These are phyloP conservation scores for Cydia strobilella DNA, from an alignment of 1,140 invertebrate species.

Conservation along the genomic window DNA sequence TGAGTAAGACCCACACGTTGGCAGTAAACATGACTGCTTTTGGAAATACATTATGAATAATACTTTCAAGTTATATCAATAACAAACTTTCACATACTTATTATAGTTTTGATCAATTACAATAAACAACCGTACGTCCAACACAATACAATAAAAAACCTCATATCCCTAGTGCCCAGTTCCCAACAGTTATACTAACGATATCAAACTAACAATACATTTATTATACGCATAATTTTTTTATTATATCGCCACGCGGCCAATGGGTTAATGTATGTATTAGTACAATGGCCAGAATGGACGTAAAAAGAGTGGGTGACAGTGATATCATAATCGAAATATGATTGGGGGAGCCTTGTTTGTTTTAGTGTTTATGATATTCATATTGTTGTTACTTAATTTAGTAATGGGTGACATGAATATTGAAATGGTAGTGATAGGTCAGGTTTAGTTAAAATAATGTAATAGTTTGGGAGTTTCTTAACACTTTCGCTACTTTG, in stretches of 20 bases:
- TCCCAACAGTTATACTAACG: conserved; percentile 51
- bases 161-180: neutral
- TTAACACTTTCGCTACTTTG: too few species aligned
- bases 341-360: conserved; percentile 50
- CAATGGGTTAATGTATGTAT: conserved; percentile 78
- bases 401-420: neutral
- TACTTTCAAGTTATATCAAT: neutral
- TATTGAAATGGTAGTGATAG: neutral
- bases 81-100: neutral
- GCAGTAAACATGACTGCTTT: too few species aligned
- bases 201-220: conserved; percentile 59
- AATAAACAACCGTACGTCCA: neutral
- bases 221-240: conserved; percentile 68
- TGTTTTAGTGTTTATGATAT: conserved; percentile 24
- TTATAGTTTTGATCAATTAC: neutral
- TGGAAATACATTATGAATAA: too few species aligned
- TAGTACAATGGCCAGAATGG: conserved; percentile 59
- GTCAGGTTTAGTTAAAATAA: neutral
- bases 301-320: conserved; percentile 60
- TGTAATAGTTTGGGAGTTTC: neutral
- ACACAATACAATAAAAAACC: conserved; percentile 14
- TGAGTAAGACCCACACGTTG: too few species aligned
- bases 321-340: conserved; percentile 79
- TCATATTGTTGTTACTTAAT: conserved; percentile 2
- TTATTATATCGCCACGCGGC: conserved; percentile 72